Percentiles rank a stretch among this genome's conserved stretches.
Evolutionary conservation across 2,797 vertebrate species (phyloP).

Genomic region (Cyprinodon diabolis): DNA sequence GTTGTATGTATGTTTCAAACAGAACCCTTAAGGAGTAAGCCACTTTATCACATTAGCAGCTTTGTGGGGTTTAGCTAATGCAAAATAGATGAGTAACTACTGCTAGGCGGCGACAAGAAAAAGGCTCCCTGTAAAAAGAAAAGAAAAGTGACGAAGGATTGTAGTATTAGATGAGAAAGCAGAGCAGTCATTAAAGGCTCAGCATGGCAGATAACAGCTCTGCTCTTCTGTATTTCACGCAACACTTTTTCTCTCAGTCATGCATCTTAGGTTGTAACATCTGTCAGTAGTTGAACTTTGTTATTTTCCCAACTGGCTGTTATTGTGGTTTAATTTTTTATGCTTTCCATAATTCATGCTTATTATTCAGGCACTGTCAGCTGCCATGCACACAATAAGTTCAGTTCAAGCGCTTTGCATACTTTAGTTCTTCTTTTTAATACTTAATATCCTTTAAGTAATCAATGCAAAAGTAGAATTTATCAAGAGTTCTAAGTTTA

Average conservation of each 20-base stretch:
- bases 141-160: neutral
- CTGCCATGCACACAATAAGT: neutral
- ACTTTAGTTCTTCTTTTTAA: neutral
- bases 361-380: neutral
- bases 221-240: conserved; percentile 21
- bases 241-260: conserved; percentile 1
- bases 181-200: conserved; percentile 26
- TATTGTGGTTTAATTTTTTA: conserved; percentile 5
- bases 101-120: conserved; percentile 25
- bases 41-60: conserved; percentile 19
- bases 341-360: neutral
- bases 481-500: neutral
- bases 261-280: conserved; percentile 13
- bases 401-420: neutral
- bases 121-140: conserved; percentile 23
- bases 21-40: neutral
- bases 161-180: neutral
- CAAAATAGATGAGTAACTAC: conserved; percentile 57
- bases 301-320: conserved; percentile 2
- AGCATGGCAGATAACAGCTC: conserved; percentile 27
- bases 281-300: conserved; percentile 11
- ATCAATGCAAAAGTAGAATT: neutral
- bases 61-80: conserved; percentile 27
- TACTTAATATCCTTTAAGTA: neutral
- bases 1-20: conserved; percentile 6